Evolutionary conservation across 2,797 vertebrate species (phyloP).

Genomic region (Helostoma temminkii): DNA sequence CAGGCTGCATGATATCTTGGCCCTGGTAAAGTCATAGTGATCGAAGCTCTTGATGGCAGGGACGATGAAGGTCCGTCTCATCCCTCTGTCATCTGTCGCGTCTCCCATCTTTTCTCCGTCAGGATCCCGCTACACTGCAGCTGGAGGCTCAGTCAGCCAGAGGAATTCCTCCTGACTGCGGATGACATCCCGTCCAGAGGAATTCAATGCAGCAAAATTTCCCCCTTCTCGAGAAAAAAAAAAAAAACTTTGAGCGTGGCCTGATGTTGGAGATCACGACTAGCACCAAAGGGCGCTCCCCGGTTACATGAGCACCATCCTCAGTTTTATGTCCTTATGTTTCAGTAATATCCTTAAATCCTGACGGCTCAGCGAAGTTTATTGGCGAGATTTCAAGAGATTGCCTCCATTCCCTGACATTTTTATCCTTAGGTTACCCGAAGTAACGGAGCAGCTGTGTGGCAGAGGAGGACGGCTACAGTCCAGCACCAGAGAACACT

Average conservation of each 20-base stretch:
- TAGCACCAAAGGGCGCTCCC: conserved; percentile 8
- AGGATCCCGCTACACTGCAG: conserved; percentile 48
- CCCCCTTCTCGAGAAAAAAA: conserved; percentile 24
- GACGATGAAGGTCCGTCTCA: conserved; percentile 93
- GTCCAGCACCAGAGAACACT: conserved; percentile 16
- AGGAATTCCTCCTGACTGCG: conserved; percentile 69
- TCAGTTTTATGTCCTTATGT: conserved; percentile 35
- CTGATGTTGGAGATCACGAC: conserved; percentile 44
- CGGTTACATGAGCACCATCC: conserved; percentile 54
- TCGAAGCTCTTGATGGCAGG: conserved; percentile 95
- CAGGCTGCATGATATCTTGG: conserved; percentile 94
- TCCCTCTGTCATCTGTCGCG: conserved; percentile 85
- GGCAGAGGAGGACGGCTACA: conserved; percentile 21
- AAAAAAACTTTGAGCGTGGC: conserved; percentile 58
- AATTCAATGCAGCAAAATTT: conserved; percentile 77
- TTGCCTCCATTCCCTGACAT: conserved; percentile 75
- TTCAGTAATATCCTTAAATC: conserved; percentile 10
- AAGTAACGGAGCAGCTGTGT: conserved; percentile 54
- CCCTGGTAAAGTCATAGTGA: conserved; percentile 95
- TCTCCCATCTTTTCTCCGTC: conserved; percentile 87
- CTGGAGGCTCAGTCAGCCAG: conserved; percentile 67
- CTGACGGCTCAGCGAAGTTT: conserved; percentile 47
- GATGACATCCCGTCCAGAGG: conserved; percentile 77
- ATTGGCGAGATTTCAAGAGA: conserved; percentile 58
- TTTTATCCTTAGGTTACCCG: conserved; percentile 55